Base-by-base conservation (phyloP, 2,113 vertebrate species). In the Indicator maculatus region DNA sequence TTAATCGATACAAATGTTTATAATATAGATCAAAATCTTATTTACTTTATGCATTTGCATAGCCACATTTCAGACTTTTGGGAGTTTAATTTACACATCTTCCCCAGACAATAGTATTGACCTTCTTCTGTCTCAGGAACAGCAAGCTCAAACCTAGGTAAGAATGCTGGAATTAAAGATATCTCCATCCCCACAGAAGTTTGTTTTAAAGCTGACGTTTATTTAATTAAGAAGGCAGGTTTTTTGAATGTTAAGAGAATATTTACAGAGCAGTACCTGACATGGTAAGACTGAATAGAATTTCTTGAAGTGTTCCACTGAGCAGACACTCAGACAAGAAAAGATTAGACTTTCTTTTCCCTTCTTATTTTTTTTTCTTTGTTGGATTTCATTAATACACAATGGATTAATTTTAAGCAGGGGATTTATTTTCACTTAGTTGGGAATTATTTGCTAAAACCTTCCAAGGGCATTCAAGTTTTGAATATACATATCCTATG, bases 391-490 rank as follows among this genome's bases (percentile, higher is more conserved):
- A 16, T 94, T 88, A 79, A 50, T 36, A 65, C 9, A 58, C 6
- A 79, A 76, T 39, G 33, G 59, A 63, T 96, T 93, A 79, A 79
- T 67, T 89, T 91, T 91, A 91, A 93, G 41, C 12, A 67, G 12
- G 17, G 27, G 67, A 91, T 95, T 92, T 94, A 88, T 87, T 93
- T 94, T 83, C 78, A 89, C 41, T 96, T 95, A 85, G 28, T 38
- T 73, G 45, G 41, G 41, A 41, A 89, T 95, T 92, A 85, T 61
- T 94, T 91, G 26, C 52, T 89, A 77, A 89, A 94, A 47, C 28
- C 66, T 76, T 66, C 28, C 0, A n/a, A 53, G 17, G 12, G 4
- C 19, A 64, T 85, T 73, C 60, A 85, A 60, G 12, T 52, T 88
- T 72, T 67, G 33, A 76, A 73, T 55, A n/a, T 69, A 61, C n/a